Base-by-base conservation (phyloP, 2,888 invertebrate species). In the Erynnis tages region DNA sequence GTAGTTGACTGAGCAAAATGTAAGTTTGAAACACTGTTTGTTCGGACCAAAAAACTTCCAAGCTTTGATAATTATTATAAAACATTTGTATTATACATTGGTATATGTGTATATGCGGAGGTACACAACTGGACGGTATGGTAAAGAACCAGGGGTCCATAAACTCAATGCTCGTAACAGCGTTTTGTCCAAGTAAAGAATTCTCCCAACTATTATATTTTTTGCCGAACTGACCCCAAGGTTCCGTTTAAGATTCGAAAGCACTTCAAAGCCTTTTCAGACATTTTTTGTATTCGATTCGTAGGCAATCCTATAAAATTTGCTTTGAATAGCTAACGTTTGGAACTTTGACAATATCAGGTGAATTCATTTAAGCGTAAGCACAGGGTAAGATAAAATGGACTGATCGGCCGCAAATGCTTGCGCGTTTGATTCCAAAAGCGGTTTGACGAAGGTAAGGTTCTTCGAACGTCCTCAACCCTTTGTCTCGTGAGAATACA, bases 401-500 rank as follows among this genome's bases (percentile, higher is more conserved):
- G 54, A 58, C 59, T 58, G 63, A 79, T 81, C 76, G 73, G 59
- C 63, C 71, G 67, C 72, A 67, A 81, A 82, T 81, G 82, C 82
- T 79, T 80, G 76, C 73, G 71, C 74, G 74, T 78, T 79, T 75
- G 74, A 74, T 71, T 76, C 79, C 72, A 76, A 79, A 79, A 78
- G 76, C 77, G 67, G 78, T 80, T 81, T 86, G 85, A 86, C 84
- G 82, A 86, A 86, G 86, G 86, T 85, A 79, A 69, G 62, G 71
- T 70, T 71, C 73, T 77, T 79, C 70, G 69, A 74, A 71, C 67
- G 79, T 77, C 80, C 78, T 76, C 78, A 82, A 84, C 81, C 84
- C 84, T 86, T 87, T 88, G 86, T 89, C 87, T 87, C 86, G 65
- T 58, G 84, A 76, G 87, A 83, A 76, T 79, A 87, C 84, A 87